Base-by-base conservation (phyloP, 2,888 invertebrate genomes). In the Trypoxylon attenuatum region DNA sequence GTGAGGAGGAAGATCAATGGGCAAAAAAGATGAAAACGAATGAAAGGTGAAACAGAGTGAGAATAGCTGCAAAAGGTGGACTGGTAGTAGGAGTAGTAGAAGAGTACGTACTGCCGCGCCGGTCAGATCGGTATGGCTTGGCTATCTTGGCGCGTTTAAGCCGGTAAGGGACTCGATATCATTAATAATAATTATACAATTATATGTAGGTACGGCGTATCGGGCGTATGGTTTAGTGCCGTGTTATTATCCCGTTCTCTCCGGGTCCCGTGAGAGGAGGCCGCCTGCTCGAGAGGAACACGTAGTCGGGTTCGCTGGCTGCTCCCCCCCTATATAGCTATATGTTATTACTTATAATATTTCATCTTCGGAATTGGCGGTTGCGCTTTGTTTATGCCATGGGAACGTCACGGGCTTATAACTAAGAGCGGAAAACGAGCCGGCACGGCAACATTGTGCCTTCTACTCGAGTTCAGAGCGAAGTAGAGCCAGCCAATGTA, bases 101-200 rank as follows among this genome's bases (percentile, higher is more conserved):
- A 60, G 54, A 45, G 47, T 58, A 42, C 61, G 67, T 60, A 53
- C n/a, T n/a, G n/a, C n/a, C n/a, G n/a, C n/a, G n/a, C n/a, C 27
- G 52, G 70, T 21, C 61, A 56, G 56, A 61, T 73, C 61, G 62
- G 46, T 57, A 46, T 33, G 13, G 38, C 38, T 41, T 45, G 66
- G 57, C 47, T 66, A 71, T 64, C 69, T 80, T 73, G 78, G 76
- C 81, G 77, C 80, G 80, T 82, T 84, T 82, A 80, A 84, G 75
- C 69, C 53, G 75, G 82, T 76, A 81, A 84, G 81, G 82, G 84
- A 75, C 74, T 77, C 82, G 86, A 87, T 86, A 86, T 86, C 87
- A 86, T 87, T 87, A 87, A 87, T 87, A 87, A 87, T 87, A 87
- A 87, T 87, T 87, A 87, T 87, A 87, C 85, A 87, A 87, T 86